A percentile compares a stretch with the other conserved stretches of the same genome.
Conservation (phyloP, 2,113 vertebrate genomes). For the Isichthys henryi region DNA sequence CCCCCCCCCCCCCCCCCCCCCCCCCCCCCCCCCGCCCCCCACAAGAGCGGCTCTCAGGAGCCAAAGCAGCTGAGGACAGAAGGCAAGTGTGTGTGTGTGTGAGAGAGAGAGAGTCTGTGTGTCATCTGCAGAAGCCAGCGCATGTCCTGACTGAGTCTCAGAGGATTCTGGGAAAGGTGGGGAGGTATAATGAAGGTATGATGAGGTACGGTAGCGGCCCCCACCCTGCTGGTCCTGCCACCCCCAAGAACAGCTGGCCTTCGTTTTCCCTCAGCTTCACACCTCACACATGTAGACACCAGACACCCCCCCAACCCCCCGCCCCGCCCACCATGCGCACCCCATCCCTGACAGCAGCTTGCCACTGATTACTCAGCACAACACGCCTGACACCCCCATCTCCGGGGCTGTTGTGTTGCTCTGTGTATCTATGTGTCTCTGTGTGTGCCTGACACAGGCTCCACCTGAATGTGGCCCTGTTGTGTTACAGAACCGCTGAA, state of each 20-base stretch:
- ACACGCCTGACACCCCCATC: background rate
- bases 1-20: no score
- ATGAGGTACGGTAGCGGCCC: background rate
- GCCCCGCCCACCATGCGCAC: background rate
- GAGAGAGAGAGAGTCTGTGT: no score
- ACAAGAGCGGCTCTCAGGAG: background rate
- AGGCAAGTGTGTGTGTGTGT: background rate
- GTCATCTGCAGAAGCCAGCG: background rate
- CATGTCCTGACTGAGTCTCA: background rate
- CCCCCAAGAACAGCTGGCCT: background rate
- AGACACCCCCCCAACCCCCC: background rate
- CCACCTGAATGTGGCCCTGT: background rate
- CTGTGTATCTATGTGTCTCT: background rate
- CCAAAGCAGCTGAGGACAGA: background rate
- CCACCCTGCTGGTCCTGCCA: background rate
- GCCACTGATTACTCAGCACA: conserved; percentile 1
- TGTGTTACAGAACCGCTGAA: background rate
- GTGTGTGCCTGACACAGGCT: background rate
- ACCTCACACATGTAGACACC: background rate
- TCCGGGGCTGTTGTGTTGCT: background rate
- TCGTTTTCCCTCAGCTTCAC: background rate
- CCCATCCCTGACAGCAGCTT: background rate
- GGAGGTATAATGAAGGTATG: background rate
- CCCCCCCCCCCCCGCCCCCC: no score
- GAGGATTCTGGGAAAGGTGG: background rate